A percentile compares a stretch with the other conserved stretches of the same genome.
Evolutionary conservation across 2,888 invertebrate species (phyloP).

Genomic region (Dascillus cervinus): DNA sequence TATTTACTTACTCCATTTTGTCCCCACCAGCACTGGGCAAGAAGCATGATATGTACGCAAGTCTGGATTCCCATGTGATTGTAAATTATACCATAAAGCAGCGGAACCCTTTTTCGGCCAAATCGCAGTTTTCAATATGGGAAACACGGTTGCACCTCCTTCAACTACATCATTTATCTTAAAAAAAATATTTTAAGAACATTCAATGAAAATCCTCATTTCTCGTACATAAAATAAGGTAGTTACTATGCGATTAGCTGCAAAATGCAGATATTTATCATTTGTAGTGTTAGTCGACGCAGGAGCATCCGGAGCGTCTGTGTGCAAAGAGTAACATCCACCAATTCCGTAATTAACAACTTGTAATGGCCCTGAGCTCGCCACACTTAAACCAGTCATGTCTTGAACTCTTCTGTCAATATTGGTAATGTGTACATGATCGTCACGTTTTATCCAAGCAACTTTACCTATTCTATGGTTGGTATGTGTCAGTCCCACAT

Average conservation of each 20-base stretch:
- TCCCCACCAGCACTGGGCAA: conserved; percentile 92
- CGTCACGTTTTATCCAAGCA: conserved; percentile 85
- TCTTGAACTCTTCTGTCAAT: conserved; percentile 74
- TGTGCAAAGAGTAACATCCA: conserved; percentile 97
- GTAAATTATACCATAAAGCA: conserved; percentile 92
- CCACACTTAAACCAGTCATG: conserved; percentile 80
- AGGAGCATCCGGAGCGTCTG: too few species aligned
- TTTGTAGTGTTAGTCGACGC: too few species aligned
- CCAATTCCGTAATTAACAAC: conserved; percentile 98
- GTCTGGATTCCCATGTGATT: conserved; percentile 88
- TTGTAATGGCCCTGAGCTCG: conserved; percentile 92
- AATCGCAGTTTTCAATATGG: conserved; percentile 73
- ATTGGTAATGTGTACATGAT: conserved; percentile 64
- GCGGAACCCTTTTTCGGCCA: conserved; percentile 89
- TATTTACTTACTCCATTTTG: conserved; percentile 88
- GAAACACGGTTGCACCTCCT: conserved; percentile 97
- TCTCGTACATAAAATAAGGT: conserved; percentile 93
- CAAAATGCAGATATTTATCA: conserved; percentile 89
- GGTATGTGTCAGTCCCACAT: conserved; percentile 86
- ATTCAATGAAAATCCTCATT: too few species aligned
- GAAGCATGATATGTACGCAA: conserved; percentile 89
- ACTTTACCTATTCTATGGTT: conserved; percentile 97
- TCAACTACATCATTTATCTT: conserved; percentile 96
- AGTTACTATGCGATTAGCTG: conserved; percentile 93
- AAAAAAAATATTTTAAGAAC: too few species aligned